Evolutionary conservation across 2,888 invertebrate species (phyloP).

Genomic region (Anthophora plumipes): DNA sequence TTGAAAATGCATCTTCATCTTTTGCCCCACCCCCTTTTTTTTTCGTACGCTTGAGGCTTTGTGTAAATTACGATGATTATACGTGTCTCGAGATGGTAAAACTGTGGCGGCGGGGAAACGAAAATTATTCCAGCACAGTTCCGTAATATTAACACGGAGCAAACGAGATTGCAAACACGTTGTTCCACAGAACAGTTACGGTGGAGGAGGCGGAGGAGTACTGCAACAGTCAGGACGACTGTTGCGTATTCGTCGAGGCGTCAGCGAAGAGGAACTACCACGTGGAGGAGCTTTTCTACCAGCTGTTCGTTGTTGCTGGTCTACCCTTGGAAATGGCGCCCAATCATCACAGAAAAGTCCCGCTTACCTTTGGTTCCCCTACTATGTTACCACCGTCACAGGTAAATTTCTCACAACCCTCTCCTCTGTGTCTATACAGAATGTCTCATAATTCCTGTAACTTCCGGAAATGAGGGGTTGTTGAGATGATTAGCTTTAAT

Average conservation of each 20-base stretch:
- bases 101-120: not conserved
- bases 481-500: no score
- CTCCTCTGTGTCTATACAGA: no score
- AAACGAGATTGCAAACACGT: not conserved
- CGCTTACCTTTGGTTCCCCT: slow-evolving; percentile 89
- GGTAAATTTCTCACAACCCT: slow-evolving; percentile 58
- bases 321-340: slow-evolving; percentile 95
- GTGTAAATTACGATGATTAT: no score
- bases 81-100: no score
- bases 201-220: slow-evolving; percentile 92
- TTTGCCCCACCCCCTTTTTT: no score
- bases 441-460: no score
- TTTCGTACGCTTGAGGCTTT: no score
- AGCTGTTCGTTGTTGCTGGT: slow-evolving; percentile 92
- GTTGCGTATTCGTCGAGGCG: slow-evolving; percentile 92
- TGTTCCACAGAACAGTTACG: slow-evolving; percentile 88
- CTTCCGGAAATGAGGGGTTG: no score
- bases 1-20: no score
- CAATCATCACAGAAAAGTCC: slow-evolving; percentile 92
- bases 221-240: slow-evolving; percentile 90
- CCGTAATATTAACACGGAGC: not conserved
- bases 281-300: slow-evolving; percentile 94
- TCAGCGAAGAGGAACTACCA: slow-evolving; percentile 93
- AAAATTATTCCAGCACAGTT: not conserved
- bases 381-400: slow-evolving; percentile 89